A percentile compares a stretch with the other conserved stretches of the same genome.
These are phyloP conservation scores for Gnathonemus longibarbis DNA, from an alignment of 2,113 vertebrate genomes.

Conservation along the genomic window DNA sequence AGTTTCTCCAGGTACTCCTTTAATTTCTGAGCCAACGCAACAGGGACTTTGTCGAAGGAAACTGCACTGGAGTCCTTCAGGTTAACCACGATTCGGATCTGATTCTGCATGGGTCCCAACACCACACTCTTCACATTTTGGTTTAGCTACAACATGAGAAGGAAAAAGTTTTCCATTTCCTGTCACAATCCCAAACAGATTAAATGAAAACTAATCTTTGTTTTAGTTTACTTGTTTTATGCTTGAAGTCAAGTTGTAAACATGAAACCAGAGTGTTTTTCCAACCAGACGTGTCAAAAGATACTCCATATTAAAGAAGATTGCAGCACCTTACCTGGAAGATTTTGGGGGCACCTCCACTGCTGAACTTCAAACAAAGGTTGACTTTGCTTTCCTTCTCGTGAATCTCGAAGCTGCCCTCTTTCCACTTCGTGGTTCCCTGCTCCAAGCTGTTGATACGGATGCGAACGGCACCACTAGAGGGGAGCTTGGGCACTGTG, in stretches of 20 bases:
- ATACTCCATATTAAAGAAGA: background rate
- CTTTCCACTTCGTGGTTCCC: slow-evolving; percentile 88
- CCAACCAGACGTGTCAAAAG: background rate
- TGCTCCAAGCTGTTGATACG: slow-evolving; percentile 75
- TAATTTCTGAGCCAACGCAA: slow-evolving; percentile 72
- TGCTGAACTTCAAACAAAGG: slow-evolving; percentile 78
- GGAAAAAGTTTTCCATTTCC: background rate
- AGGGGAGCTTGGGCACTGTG: slow-evolving; percentile 71
- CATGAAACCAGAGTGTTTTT: background rate
- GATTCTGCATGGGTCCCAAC: slow-evolving; percentile 60
- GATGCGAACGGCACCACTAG: slow-evolving; percentile 63
- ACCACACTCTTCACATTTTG: slow-evolving; percentile 87
- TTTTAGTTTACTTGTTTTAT: background rate
- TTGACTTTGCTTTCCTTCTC: slow-evolving; percentile 90
- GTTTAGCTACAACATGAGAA: slow-evolving; percentile 68
- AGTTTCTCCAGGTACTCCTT: slow-evolving; percentile 82
- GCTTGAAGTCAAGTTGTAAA: background rate
- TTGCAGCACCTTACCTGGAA: slow-evolving; percentile 72
- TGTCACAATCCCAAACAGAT: background rate
- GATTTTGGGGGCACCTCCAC: slow-evolving; percentile 72
- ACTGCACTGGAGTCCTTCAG: slow-evolving; percentile 81
- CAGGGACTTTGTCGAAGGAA: slow-evolving; percentile 75
- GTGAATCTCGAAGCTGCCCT: slow-evolving; percentile 89
- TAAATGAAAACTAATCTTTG: background rate
- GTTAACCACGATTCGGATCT: slow-evolving; percentile 70